Conservation (phyloP, 2,888 invertebrate species). For the Rhyacophila evoluta region DNA sequence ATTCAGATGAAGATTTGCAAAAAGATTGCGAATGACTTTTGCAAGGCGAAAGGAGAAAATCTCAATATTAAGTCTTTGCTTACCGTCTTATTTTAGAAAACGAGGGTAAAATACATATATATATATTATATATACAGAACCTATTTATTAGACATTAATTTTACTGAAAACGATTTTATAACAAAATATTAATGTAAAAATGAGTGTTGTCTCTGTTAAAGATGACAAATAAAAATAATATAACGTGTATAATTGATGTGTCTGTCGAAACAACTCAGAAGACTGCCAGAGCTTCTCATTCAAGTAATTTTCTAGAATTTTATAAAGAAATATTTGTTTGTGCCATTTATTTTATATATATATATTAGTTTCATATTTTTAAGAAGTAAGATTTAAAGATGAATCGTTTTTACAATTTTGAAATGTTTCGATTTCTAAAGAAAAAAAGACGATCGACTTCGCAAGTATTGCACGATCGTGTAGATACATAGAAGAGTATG, state of each 20-base stretch:
- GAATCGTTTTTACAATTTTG: constrained; percentile 29
- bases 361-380: constrained; percentile 38
- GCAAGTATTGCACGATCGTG: constrained; percentile 31
- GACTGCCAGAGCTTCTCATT: constrained; percentile 54
- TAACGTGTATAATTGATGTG: constrained; percentile 36
- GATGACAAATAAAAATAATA: constrained; percentile 28
- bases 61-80: constrained; percentile 13
- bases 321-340: constrained; percentile 49
- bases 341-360: constrained; percentile 53
- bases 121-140: constrained; percentile 21
- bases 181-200: constrained; percentile 26
- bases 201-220: constrained; percentile 36
- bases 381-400: constrained; percentile 31
- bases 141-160: constrained; percentile 26
- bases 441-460: constrained; percentile 41
- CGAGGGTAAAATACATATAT: constrained; percentile 20
- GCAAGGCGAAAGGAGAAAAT: not conserved
- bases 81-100: constrained; percentile 27
- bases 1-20: constrained; percentile 67
- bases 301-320: constrained; percentile 50
- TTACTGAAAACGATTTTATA: constrained; percentile 28
- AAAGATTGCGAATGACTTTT: constrained; percentile 56
- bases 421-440: constrained; percentile 30
- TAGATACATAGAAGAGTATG: constrained; percentile 42
- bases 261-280: constrained; percentile 48